Evolutionary conservation across 2,113 vertebrate genomes (phyloP), one percentile per base, ranked within the genome.

Genomic region (Mixornis gularis): DNA sequence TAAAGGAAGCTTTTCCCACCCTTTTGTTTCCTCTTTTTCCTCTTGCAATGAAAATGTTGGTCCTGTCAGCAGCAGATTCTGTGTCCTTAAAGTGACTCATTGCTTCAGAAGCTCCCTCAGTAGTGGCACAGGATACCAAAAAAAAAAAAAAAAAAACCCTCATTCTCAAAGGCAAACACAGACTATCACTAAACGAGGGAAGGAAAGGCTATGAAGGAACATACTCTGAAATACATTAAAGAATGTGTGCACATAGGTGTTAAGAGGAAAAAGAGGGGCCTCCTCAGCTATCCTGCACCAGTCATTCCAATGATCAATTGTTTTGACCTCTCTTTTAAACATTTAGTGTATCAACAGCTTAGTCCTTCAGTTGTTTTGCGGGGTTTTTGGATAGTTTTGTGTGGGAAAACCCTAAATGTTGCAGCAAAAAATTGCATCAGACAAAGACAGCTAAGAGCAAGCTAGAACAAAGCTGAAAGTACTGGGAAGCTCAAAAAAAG

Each of bases 1-100:
- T 92, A 88, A 95, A 94, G 81, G 84, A 49, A 88, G 29, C 36
- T 89, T 90, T 92, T 94, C 89, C 63, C 84, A 53, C 46, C 73
- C 71, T 87, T 95, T 65, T 76, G 52, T 60, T 95, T 95, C 63
- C 32, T 65, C 30, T 52, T 84, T 62, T 71, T 55, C 24, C 16
- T 43, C 36, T 59, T 63, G 18, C 53, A 64, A 16, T 16, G 17
- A 58, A 88, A 85, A 38, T 34, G 58, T 9, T 1, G 3, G 16
- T 68, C 14, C 19, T 90, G 83, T 71, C 26, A 68, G 25, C 46
- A 77, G 29, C 25, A 85, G 49, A 72, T 53, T 70, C 59, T 60
- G 24, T 49, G 17, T 44, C 69, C 77, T 78, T 71, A 51, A 65
- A 86, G 27, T 56, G 52, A 78, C 48, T 59, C 86, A 46, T 12